A percentile compares a stretch with the other conserved stretches of the same genome.
Evolutionary conservation across 2,888 invertebrate species (phyloP).

Genomic region (Calameuta filiformis): DNA sequence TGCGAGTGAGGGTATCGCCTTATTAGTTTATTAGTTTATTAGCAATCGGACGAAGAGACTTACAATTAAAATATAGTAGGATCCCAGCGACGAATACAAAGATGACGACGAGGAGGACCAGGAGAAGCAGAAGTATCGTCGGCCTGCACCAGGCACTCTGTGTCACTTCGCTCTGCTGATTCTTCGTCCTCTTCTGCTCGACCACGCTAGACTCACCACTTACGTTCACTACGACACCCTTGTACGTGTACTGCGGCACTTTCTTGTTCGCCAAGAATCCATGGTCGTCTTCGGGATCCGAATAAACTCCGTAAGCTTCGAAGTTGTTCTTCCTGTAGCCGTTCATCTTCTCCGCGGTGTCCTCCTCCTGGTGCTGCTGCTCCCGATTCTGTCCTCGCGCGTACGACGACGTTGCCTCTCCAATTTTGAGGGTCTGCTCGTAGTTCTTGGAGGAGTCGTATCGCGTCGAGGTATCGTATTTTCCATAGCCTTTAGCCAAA

Average conservation of each 20-base stretch:
- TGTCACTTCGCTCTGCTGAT: slow-evolving; percentile 62
- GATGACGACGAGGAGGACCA: slow-evolving; percentile 70
- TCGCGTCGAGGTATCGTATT: slow-evolving; percentile 51
- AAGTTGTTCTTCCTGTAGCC: slow-evolving; percentile 63
- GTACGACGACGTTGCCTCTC: slow-evolving; percentile 37
- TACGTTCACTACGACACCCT: slow-evolving; percentile 63
- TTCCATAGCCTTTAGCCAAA: slow-evolving; percentile 9
- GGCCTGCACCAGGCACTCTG: slow-evolving; percentile 70
- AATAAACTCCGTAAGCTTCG: slow-evolving; percentile 63
- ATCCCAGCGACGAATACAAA: slow-evolving; percentile 72
- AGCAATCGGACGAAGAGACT: slow-evolving; percentile 53
- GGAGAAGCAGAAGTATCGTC: slow-evolving; percentile 69
- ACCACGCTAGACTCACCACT: slow-evolving; percentile 62
- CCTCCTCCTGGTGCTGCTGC: slow-evolving; percentile 6
- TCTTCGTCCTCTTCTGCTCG: slow-evolving; percentile 58
- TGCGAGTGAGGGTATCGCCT: too few species aligned
- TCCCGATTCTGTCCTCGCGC: slow-evolving; percentile 9
- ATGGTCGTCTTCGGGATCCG: slow-evolving; percentile 63
- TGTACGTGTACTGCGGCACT: slow-evolving; percentile 58
- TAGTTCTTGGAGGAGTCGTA: slow-evolving; percentile 56
- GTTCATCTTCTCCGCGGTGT: slow-evolving; percentile 55
- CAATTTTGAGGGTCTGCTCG: slow-evolving; percentile 61
- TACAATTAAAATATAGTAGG: slow-evolving; percentile 73
- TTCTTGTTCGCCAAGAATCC: slow-evolving; percentile 60
- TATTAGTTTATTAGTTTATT: too few species aligned